Evolutionary conservation across 2,888 invertebrate genomes (phyloP), one percentile per base, ranked within the genome.

Genomic region (Palloptera scutellata): DNA sequence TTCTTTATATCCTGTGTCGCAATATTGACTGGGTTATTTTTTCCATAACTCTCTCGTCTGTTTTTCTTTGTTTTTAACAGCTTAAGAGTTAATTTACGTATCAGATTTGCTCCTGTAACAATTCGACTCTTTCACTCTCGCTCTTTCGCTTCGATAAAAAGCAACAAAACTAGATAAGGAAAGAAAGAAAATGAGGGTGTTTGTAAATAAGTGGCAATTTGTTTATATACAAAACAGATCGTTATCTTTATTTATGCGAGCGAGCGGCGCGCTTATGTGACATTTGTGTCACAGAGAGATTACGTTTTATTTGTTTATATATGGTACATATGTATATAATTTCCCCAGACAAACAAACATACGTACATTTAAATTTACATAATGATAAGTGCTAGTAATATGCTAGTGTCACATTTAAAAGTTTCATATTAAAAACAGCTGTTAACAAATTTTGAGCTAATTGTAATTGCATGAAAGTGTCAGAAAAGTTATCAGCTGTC

Each of bases 1-100:
- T 30, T 30, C 6, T 30, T 30, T 30, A 30, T 30, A 30, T 30
- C 30, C 6, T 30, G 30, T 30, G 30, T 30, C 2, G 2, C 30
- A 30, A 30, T 30, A 6, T 30, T 30, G 2, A 6, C 30, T 30
- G 30, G 30, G 30, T 30, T 30, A 30, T 30, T 30, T 30, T 30
- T 2, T 2, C 30, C 30, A 4, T 30, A 2, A 6, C 6, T 2
- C 30, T 30, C 30, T 30, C 30, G 30, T 48, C 15, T 48, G 15
- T 48, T 48, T 48, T 11, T 48, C 13, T 48, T n/a, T 48, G 48
- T 11, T 48, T 68, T 68, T 70, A 69, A 72, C 72, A 70, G 70
- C 68, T 72, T 70, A 69, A 68, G 69, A 68, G 72, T 68, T 72
- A 72, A 70, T 70, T 69, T 70, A 70, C 66, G 65, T 69, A 69